Evolutionary conservation across 1,140 invertebrate species (phyloP).

Genomic region (Helicoverpa armigera): DNA sequence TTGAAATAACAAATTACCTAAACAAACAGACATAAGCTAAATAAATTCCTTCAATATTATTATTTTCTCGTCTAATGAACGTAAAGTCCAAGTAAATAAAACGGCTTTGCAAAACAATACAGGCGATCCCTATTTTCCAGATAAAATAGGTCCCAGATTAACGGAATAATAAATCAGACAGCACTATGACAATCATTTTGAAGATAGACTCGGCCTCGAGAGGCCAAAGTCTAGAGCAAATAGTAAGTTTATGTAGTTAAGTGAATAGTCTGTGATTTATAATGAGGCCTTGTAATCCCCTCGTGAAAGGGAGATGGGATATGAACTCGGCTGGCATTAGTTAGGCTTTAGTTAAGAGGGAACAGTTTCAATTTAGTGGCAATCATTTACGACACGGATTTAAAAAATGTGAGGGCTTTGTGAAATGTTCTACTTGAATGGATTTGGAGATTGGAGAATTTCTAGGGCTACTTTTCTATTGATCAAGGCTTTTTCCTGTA

Average conservation of each 20-base stretch:
- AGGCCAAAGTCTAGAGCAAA: slow-evolving; percentile 39
- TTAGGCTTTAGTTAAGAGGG: neutral
- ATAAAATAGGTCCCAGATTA: slow-evolving; percentile 25
- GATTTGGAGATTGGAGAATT: too few species aligned
- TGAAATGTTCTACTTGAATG: neutral
- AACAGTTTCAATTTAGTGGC: slow-evolving; percentile 28
- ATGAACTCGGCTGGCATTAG: slow-evolving; percentile 13
- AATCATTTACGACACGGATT: neutral
- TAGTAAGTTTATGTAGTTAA: slow-evolving; percentile 35
- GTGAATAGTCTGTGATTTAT: slow-evolving; percentile 47
- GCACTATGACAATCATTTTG: slow-evolving; percentile 34
- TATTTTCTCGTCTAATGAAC: slow-evolving; percentile 14
- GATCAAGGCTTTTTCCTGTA: neutral
- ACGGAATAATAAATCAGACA: slow-evolving; percentile 43
- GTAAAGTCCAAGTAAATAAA: slow-evolving; percentile 3
- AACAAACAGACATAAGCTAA: neutral
- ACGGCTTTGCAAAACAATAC: slow-evolving; percentile 10
- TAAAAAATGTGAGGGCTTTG: slow-evolving; percentile 1
- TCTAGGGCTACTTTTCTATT: too few species aligned
- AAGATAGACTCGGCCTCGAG: slow-evolving; percentile 23
- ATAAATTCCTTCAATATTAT: slow-evolving; percentile 7
- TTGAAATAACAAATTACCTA: neutral
- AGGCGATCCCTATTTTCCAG: neutral
- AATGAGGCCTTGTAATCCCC: slow-evolving; percentile 43
- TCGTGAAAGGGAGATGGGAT: slow-evolving; percentile 33